Conservation (phyloP, 2,113 vertebrate species). For the Nyctereutes procyonoides region DNA sequence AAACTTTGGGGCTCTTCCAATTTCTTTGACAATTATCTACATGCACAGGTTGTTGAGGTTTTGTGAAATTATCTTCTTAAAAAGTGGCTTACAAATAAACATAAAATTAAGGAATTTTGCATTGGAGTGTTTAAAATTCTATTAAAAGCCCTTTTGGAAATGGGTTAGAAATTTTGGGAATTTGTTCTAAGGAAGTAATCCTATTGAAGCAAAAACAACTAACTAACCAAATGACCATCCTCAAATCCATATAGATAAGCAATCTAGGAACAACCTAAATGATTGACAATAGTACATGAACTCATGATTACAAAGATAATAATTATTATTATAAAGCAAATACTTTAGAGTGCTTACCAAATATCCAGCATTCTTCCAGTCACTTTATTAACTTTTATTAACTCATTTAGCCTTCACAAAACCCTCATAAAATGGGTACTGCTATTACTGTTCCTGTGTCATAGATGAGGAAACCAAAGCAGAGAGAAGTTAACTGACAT, state of each 20-base stretch:
- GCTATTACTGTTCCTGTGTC: not conserved
- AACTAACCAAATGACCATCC: not conserved
- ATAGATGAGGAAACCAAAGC: not conserved
- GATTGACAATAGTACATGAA: not conserved
- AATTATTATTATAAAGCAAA: not conserved
- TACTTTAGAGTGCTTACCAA: not conserved
- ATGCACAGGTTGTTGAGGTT: constrained; percentile 2
- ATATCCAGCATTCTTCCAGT: not conserved
- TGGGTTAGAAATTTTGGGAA: not conserved
- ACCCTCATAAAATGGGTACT: not conserved
- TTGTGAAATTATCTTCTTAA: constrained; percentile 42
- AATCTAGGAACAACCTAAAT: not conserved
- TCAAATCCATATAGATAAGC: not conserved
- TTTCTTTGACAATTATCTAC: constrained; percentile 1
- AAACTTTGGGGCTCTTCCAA: not conserved
- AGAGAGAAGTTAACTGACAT: constrained; percentile 29
- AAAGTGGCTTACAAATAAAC: not conserved
- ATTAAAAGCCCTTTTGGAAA: not conserved
- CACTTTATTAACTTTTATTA: not conserved
- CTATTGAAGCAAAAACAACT: not conserved
- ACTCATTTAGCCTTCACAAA: not conserved
- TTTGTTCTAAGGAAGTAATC: constrained; percentile 13
- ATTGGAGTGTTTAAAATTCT: not conserved
- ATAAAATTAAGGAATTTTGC: constrained; percentile 32
- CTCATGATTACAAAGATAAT: not conserved